These are phyloP conservation scores for Uloborus diversus DNA, from an alignment of 1,140 invertebrate genomes.

Conservation along the genomic window DNA sequence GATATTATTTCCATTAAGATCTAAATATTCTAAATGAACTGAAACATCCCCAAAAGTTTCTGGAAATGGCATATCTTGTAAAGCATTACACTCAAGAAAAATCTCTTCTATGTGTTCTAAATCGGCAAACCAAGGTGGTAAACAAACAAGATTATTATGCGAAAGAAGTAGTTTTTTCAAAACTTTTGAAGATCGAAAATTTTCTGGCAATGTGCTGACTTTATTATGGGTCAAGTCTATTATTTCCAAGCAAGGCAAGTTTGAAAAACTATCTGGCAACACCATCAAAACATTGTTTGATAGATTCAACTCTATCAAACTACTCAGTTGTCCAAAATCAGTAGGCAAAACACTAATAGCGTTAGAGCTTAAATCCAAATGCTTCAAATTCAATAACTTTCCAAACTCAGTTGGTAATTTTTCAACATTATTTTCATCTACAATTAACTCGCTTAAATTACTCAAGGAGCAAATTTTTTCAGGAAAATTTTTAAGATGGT, in stretches of 20 bases:
- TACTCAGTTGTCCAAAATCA: conserved; percentile 29
- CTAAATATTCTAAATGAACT: conserved; percentile 21
- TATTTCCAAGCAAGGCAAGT: conserved; percentile 18
- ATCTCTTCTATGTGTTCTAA: conserved; percentile 22
- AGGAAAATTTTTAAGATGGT: conserved; percentile 12
- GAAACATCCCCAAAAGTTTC: conserved; percentile 14
- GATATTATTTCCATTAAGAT: conserved; percentile 48
- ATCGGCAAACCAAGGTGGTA: conserved; percentile 43
- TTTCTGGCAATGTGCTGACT: conserved; percentile 24
- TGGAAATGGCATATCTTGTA: conserved; percentile 3
- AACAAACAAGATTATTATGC: conserved; percentile 9
- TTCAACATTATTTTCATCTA: conserved; percentile 35
- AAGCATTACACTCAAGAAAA: conserved; percentile 12
- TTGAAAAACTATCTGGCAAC: conserved; percentile 26
- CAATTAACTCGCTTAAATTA: conserved; percentile 14
- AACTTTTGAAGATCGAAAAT: background rate
- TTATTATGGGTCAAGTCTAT: conserved; percentile 46
- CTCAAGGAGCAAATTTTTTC: background rate
- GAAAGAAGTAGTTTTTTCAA: conserved; percentile 8
- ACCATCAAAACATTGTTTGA: conserved; percentile 15
- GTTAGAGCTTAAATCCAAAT: conserved; percentile 27
- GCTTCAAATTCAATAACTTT: background rate
- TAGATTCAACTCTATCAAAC: conserved; percentile 21
- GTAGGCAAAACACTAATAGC: conserved; percentile 10
- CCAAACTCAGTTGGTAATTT: conserved; percentile 16